A percentile compares a stretch with the other conserved stretches of the same genome.
phyloP scores from a whole-genome alignment of 2,797 vertebrate species.

The Urocyon cinereoargenteus region DNA sequence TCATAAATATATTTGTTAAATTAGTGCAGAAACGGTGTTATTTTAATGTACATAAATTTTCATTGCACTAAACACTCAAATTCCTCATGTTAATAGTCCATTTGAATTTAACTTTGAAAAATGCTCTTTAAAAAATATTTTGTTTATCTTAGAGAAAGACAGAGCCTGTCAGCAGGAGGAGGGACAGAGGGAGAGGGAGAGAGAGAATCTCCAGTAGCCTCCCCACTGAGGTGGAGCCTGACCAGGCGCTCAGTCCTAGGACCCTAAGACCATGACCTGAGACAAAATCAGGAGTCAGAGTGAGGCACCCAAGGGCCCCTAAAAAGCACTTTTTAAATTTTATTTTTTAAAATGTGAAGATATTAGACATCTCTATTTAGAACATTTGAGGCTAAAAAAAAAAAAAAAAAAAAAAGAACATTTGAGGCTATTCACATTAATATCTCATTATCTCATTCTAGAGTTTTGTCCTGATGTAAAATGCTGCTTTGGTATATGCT shows the following conservation, averaged over 20 bases:
- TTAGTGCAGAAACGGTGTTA: background rate
- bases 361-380: background rate
- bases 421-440: background rate
- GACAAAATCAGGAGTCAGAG: no score
- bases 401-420: no score
- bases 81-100: background rate
- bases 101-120: conserved; percentile 31
- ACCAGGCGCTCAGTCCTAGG: background rate
- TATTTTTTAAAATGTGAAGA: background rate
- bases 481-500: background rate
- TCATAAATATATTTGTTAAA: background rate
- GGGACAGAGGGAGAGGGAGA: no score
- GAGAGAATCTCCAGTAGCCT: background rate
- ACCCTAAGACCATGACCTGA: background rate
- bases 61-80: background rate
- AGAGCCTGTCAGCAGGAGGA: no score
- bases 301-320: background rate
- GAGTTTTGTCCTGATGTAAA: background rate
- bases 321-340: background rate
- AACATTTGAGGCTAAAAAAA: background rate
- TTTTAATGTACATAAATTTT: conserved; percentile 15
- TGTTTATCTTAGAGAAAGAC: background rate
- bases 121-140: background rate
- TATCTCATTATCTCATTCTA: background rate
- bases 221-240: accelerated